These are phyloP conservation scores for Varanus salvator DNA, from an alignment of 2,113 vertebrate genomes.

Conservation along the genomic window DNA sequence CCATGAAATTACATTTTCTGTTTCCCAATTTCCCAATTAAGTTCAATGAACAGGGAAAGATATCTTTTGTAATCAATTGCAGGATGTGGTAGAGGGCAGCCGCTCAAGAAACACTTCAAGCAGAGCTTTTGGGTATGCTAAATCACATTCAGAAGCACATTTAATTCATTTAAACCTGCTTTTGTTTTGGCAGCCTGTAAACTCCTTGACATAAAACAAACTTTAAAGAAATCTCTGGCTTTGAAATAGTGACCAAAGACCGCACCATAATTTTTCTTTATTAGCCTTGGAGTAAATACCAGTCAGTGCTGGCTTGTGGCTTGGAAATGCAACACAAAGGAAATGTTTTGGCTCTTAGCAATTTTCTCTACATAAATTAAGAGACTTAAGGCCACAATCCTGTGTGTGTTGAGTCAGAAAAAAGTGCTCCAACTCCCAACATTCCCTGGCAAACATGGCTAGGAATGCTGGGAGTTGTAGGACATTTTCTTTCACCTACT, in stretches of 20 bases:
- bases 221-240: slow-evolving; percentile 69
- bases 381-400: background rate
- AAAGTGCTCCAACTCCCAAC: no score
- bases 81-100: slow-evolving; percentile 53
- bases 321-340: slow-evolving; percentile 69
- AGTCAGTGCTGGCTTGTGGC: slow-evolving; percentile 71
- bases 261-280: slow-evolving; percentile 75
- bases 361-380: slow-evolving; percentile 26
- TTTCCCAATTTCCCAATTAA: background rate
- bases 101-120: slow-evolving; percentile 57
- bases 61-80: slow-evolving; percentile 30
- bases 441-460: no score
- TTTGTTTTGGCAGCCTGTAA: slow-evolving; percentile 66
- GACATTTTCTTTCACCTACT: no score
- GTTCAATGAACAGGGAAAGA: slow-evolving; percentile 21
- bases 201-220: slow-evolving; percentile 55
- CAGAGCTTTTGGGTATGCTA: slow-evolving; percentile 31
- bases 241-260: slow-evolving; percentile 74
- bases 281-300: slow-evolving; percentile 77
- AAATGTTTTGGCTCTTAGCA: slow-evolving; percentile 58
- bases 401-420: background rate
- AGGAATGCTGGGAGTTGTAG: no score
- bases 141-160: slow-evolving; percentile 44
- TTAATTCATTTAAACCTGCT: slow-evolving; percentile 50
- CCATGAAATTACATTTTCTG: background rate